These are phyloP conservation scores for Tineola bisselliella DNA, from an alignment of 2,888 invertebrate genomes.

Conservation along the genomic window DNA sequence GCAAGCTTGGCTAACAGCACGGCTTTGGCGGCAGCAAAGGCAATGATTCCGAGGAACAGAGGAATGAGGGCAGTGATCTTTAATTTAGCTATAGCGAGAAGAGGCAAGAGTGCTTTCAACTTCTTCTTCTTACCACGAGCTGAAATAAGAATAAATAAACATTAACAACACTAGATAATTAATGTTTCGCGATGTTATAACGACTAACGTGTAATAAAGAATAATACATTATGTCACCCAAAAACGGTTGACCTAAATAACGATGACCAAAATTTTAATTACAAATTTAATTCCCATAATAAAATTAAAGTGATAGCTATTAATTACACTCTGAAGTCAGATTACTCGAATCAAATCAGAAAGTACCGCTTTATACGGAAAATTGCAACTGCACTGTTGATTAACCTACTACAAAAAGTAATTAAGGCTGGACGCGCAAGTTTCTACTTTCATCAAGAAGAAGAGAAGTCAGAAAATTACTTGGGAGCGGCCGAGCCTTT, in stretches of 20 bases:
- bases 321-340: not conserved
- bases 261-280: not conserved
- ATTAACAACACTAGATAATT: not conserved
- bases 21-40: slow-evolving; percentile 86
- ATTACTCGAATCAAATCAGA: not conserved
- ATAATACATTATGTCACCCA: not conserved
- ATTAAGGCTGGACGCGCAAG: slow-evolving; percentile 10
- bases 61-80: slow-evolving; percentile 82
- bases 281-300: not conserved
- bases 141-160: slow-evolving; percentile 32
- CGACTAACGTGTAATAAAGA: not conserved
- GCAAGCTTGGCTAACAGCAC: slow-evolving; percentile 85
- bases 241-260: not conserved
- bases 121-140: slow-evolving; percentile 85
- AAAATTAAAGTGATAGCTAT: not conserved
- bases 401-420: slow-evolving; percentile 10
- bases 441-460: slow-evolving; percentile 10
- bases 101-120: slow-evolving; percentile 78
- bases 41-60: slow-evolving; percentile 76
- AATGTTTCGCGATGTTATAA: not conserved
- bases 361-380: not conserved
- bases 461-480: slow-evolving; percentile 13
- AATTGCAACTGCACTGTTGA: not conserved
- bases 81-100: slow-evolving; percentile 79
- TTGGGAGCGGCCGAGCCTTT: slow-evolving; percentile 10